These are phyloP conservation scores for Paracanthobrama guichenoti DNA, from an alignment of 2,113 vertebrate species.

Conservation along the genomic window DNA sequence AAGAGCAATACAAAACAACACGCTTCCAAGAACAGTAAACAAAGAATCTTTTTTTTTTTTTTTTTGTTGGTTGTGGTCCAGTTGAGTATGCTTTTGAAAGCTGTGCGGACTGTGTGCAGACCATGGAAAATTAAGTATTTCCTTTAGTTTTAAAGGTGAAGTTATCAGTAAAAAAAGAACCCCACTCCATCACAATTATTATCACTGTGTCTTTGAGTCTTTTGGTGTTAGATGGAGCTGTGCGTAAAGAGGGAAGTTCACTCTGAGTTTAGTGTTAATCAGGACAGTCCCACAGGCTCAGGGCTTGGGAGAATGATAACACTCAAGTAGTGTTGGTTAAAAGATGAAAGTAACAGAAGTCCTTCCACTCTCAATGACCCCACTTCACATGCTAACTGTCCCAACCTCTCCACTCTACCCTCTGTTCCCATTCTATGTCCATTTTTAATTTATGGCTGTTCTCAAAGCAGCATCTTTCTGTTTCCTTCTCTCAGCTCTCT, in stretches of 20 bases:
- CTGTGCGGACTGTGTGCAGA: no score
- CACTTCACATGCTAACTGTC: background rate
- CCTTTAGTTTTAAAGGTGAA: no score
- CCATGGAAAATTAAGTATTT: no score
- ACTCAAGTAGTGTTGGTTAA: background rate
- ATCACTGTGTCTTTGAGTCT: background rate
- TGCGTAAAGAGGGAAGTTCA: conserved; percentile 14
- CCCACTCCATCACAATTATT: background rate
- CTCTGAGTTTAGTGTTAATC: conserved; percentile 27
- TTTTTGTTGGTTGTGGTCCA: no score
- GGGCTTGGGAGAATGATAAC: conserved; percentile 8
- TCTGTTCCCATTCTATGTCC: background rate
- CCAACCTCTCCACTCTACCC: background rate
- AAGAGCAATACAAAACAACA: no score
- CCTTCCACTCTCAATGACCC: background rate
- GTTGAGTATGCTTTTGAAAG: no score
- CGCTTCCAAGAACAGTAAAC: no score
- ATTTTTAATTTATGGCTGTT: background rate
- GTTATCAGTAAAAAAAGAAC: background rate
- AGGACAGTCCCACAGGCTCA: conserved; percentile 25
- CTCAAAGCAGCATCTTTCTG: background rate
- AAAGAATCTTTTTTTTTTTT: no score
- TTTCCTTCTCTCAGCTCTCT: background rate
- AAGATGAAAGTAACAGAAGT: conserved; percentile 3
- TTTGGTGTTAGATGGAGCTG: background rate